Base-by-base conservation (phyloP, 2,888 invertebrate genomes). In the Pristionchus arcanus region DNA sequence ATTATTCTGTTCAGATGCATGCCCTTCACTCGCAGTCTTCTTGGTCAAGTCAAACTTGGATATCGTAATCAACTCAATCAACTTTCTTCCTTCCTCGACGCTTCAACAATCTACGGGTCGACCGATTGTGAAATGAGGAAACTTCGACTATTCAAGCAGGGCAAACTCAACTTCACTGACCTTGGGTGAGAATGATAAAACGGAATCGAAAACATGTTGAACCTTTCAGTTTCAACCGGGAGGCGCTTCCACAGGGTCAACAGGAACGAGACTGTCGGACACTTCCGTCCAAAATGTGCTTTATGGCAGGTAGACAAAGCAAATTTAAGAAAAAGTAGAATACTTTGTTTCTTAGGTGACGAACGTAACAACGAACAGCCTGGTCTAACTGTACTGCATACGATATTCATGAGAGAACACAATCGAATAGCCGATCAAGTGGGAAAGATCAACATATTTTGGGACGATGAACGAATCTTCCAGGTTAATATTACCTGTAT, bases 1-100 rank as follows among this genome's bases (percentile, higher is more conserved):
- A 42, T 2, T 21, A 21, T 2, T 77, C 21, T 21, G 31, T 74
- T 3, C 34, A 96, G 98, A 92, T 98, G 98, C 95, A 97, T 98
- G 96, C 98, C 98, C 0, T 98, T 98, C 95, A 98, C 98, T 97
- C 97, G 98, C 95, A 98, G 98, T 89, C 96, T 98, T 92, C 97
- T 98, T 0, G 98, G 98, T 42, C 98, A 98, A 94, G 97, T 97
- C 93, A 97, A 97, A 89, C 96, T 98, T 81, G 95, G 95, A 25
- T 95, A 94, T 90, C 90, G 95, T 25, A 95, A 95, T 88, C 94
- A 94, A 89, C 97, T 98, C 55, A 98, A 98, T 95, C 98, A 98
- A 95, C 97, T 98, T 95, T 97, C 98, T 0, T 97, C 97, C 0
- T 98, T 97, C 96, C 96, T 98, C 89, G 95, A 95, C 90, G 94